Evolutionary conservation across 2,888 invertebrate species (phyloP).

Genomic region (Monoplex corrugatus): DNA sequence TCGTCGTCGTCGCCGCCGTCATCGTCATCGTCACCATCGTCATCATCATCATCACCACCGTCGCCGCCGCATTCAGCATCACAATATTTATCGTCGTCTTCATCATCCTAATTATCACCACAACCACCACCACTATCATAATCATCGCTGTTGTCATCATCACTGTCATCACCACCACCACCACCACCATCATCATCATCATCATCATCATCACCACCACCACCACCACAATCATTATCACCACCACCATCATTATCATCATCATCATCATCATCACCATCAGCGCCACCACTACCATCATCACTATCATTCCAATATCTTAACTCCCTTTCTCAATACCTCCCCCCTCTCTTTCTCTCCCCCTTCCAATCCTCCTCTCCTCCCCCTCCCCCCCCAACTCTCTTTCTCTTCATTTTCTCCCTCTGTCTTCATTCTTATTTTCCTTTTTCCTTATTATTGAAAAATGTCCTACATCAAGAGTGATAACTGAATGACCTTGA

Average conservation of each 20-base stretch:
- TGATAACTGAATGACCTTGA: constrained; percentile 61
- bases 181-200: constrained; percentile 16
- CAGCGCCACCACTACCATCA: constrained; percentile 25
- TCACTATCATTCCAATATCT: background rate
- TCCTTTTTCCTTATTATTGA: too few species aligned
- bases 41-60: too few species aligned
- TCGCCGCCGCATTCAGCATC: too few species aligned
- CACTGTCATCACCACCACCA: background rate
- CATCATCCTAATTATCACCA: background rate
- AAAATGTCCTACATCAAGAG: too few species aligned
- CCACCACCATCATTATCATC: constrained; percentile 31
- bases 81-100: too few species aligned
- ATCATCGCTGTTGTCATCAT: background rate
- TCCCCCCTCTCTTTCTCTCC: too few species aligned
- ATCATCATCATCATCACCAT: constrained; percentile 30
- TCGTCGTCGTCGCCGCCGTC: too few species aligned
- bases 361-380: too few species aligned
- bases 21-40: too few species aligned
- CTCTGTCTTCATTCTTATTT: too few species aligned
- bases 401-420: too few species aligned
- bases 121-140: background rate
- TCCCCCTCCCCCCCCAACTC: too few species aligned
- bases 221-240: constrained; percentile 11
- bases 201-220: background rate
- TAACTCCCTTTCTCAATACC: background rate